A percentile compares a stretch with the other conserved stretches of the same genome.
Conservation (phyloP, 2,113 vertebrate species). For the Varanus komodoensis region DNA sequence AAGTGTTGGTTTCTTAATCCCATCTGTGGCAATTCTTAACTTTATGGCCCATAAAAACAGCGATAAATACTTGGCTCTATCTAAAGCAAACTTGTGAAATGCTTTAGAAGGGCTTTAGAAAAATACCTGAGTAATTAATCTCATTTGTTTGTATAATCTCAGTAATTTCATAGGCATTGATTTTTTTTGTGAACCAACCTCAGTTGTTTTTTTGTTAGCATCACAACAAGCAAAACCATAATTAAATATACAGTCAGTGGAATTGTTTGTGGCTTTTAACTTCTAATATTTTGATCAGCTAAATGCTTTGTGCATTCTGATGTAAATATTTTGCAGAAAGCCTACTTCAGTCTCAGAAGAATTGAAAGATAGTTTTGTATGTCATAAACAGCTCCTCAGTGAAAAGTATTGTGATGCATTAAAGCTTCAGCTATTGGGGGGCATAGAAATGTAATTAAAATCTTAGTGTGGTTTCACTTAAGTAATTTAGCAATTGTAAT, state of each 20-base stretch:
- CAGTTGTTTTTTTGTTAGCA: not conserved
- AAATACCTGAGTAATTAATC: not conserved
- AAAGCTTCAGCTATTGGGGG: not conserved
- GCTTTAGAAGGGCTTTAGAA: not conserved
- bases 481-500: not conserved
- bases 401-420: not conserved
- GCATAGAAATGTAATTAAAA: no score
- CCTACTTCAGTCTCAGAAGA: not conserved
- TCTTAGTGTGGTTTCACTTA: not conserved
- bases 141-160: not conserved
- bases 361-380: not conserved
- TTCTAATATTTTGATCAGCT: slow-evolving; percentile 30
- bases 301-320: not conserved
- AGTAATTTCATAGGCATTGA: not conserved
- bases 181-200: not conserved
- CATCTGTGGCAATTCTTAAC: not conserved
- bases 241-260: not conserved
- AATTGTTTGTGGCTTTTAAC: slow-evolving; percentile 2
- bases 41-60: no score
- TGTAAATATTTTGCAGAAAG: not conserved
- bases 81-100: not conserved
- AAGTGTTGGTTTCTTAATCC: not conserved
- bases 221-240: not conserved
- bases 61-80: not conserved
- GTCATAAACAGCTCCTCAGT: not conserved